phyloP scores from a whole-genome alignment of 2,888 invertebrate species.

The Oeneis ivallda region DNA sequence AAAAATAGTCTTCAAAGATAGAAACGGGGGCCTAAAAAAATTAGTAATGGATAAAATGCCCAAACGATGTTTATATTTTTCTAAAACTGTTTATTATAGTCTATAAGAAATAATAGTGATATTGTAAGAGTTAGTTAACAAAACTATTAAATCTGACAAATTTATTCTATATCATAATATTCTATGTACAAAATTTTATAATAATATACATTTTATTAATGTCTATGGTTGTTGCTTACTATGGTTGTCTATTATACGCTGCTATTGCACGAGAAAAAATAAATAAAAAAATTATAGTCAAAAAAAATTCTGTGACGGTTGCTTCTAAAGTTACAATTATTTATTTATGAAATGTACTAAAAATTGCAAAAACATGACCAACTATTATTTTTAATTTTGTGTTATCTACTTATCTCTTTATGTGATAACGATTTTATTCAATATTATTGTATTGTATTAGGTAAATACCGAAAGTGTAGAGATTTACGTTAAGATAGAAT shows the following conservation, averaged over 20 bases:
- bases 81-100: conserved; percentile 16
- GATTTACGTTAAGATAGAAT: background rate
- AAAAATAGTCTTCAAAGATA: background rate
- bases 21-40: background rate
- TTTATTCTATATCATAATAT: conserved; percentile 28
- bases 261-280: conserved; percentile 27
- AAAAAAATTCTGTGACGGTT: no score
- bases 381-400: background rate
- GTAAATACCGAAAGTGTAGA: no score
- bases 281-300: background rate
- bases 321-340: background rate
- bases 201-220: conserved; percentile 33
- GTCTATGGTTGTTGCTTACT: conserved; percentile 40
- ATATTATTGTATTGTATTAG: no score
- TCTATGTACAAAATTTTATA: conserved; percentile 40
- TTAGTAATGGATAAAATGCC: background rate
- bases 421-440: background rate
- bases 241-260: conserved; percentile 23
- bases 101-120: conserved; percentile 1
- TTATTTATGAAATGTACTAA: background rate
- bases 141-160: conserved; percentile 21
- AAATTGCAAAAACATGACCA: background rate
- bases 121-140: conserved; percentile 1
- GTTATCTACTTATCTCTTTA: background rate
- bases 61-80: conserved; percentile 11